Percentiles rank a stretch among this genome's conserved stretches.
These are phyloP conservation scores for Leptopilina drosophilae DNA, from an alignment of 2,888 invertebrate genomes.

Conservation along the genomic window DNA sequence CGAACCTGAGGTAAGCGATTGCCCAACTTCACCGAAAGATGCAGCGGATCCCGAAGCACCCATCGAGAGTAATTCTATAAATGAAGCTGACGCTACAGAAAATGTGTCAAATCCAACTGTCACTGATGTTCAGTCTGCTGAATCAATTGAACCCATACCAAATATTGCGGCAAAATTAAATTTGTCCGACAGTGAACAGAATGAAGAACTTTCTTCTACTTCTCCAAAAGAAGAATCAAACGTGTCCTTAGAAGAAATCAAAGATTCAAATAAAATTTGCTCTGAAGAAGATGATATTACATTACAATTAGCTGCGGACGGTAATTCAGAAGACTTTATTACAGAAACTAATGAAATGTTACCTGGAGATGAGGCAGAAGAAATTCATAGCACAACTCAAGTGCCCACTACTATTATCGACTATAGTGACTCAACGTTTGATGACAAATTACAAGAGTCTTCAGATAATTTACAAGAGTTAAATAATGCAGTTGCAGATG, in stretches of 20 bases:
- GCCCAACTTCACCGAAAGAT: not conserved
- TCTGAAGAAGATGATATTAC: conserved; percentile 19
- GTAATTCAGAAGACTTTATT: not conserved
- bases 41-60: not conserved
- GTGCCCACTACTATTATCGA: not conserved
- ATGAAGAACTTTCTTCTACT: not conserved
- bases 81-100: too few species aligned
- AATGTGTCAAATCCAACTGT: too few species aligned
- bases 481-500: too few species aligned
- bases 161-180: too few species aligned
- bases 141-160: not conserved
- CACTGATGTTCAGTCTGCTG: not conserved
- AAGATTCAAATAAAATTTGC: not conserved
- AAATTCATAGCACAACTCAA: not conserved
- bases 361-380: not conserved
- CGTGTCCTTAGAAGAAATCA: not conserved
- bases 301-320: conserved; percentile 39
- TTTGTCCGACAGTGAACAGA: not conserved
- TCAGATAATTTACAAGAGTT: not conserved
- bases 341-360: not conserved
- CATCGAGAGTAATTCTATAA: too few species aligned
- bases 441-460: not conserved
- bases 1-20: not conserved
- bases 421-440: not conserved
- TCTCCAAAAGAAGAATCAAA: not conserved